Evolutionary conservation across 2,888 invertebrate genomes (phyloP).

Genomic region (Aethes cnicana): DNA sequence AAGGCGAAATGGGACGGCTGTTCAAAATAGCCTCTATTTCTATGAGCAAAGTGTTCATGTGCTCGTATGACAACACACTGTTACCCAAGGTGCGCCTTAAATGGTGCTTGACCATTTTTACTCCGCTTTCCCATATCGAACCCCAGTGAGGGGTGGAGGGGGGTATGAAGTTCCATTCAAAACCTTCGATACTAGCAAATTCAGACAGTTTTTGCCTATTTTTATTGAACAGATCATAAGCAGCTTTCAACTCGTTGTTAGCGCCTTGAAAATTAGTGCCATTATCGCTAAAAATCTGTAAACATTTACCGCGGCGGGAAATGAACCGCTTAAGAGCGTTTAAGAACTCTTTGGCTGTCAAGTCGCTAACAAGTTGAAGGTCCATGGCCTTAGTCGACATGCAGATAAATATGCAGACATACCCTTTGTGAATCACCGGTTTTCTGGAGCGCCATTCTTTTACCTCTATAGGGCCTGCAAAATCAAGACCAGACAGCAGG

Average conservation of each 20-base stretch:
- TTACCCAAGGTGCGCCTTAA: constrained; percentile 21
- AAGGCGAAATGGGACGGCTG: constrained; percentile 29
- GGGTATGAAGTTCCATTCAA: not conserved
- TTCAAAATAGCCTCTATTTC: constrained; percentile 35
- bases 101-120: constrained; percentile 27
- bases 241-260: not conserved
- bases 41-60: constrained; percentile 30
- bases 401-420: constrained; percentile 1
- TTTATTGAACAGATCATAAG: not conserved
- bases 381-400: not conserved
- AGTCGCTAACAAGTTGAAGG: not conserved
- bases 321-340: not conserved
- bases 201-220: not conserved
- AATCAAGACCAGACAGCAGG: not conserved
- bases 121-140: constrained; percentile 12
- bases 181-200: not conserved
- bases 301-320: not conserved
- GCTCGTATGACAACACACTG: constrained; percentile 31
- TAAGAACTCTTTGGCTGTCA: not conserved
- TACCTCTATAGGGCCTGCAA: not conserved
- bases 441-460: not conserved
- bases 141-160: not conserved
- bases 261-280: constrained; percentile 1
- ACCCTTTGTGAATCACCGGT: not conserved
- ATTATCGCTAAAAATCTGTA: not conserved